phyloP scores from a whole-genome alignment of 2,888 invertebrate species.

The Nesidiocoris tenuis region DNA sequence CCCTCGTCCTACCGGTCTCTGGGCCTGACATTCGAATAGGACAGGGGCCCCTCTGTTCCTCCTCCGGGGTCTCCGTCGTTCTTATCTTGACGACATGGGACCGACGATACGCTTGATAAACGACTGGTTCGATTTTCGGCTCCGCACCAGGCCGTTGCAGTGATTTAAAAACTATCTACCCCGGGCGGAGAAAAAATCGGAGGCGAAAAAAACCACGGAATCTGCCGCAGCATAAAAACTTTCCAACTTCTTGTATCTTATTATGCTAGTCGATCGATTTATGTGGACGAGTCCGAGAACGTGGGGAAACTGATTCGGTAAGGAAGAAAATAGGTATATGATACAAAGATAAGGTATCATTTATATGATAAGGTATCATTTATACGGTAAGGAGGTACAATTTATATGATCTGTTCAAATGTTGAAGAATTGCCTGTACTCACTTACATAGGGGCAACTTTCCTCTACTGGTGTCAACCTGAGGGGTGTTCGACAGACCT shows the following conservation, averaged over 20 bases:
- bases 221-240: not conserved
- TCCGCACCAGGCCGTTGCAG: not conserved
- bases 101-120: not conserved
- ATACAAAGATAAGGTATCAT: too few species aligned
- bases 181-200: not conserved
- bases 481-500: too few species aligned
- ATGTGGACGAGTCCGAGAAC: too few species aligned
- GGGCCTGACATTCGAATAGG: not conserved
- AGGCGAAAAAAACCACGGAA: too few species aligned
- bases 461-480: too few species aligned
- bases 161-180: not conserved
- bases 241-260: not conserved
- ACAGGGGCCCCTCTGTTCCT: not conserved
- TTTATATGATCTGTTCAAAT: too few species aligned
- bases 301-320: too few species aligned
- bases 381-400: too few species aligned
- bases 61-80: not conserved
- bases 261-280: not conserved
- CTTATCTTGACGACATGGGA: not conserved
- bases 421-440: too few species aligned
- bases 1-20: not conserved
- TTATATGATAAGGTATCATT: too few species aligned
- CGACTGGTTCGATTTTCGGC: not conserved
- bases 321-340: too few species aligned
- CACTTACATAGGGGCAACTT: too few species aligned